These are phyloP conservation scores for Gephyroberyx darwinii DNA, from an alignment of 2,797 vertebrate species.

Conservation along the genomic window DNA sequence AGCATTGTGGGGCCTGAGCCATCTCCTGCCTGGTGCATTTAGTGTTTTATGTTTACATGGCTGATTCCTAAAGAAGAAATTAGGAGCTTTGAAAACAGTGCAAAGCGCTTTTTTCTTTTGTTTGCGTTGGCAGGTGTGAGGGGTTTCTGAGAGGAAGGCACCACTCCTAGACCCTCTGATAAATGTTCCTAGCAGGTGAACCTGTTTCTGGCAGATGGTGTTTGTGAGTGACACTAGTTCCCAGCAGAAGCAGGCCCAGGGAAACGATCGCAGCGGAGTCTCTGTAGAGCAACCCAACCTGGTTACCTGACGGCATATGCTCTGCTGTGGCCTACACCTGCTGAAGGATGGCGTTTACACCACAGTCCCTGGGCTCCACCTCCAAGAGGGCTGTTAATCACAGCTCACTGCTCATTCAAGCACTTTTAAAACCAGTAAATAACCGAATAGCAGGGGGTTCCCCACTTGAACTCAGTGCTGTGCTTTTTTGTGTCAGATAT, in stretches of 20 bases:
- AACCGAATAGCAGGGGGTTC: slow-evolving; percentile 49
- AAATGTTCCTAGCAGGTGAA: slow-evolving; percentile 77
- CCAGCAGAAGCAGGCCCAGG: slow-evolving; percentile 84
- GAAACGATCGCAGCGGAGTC: slow-evolving; percentile 80
- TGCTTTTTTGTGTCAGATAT: slow-evolving; percentile 34
- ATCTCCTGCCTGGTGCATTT: slow-evolving; percentile 55
- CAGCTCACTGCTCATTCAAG: slow-evolving; percentile 73
- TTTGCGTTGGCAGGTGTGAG: slow-evolving; percentile 65
- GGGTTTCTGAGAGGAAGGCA: slow-evolving; percentile 40
- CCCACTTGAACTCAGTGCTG: slow-evolving; percentile 19
- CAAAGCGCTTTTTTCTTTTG: slow-evolving; percentile 36
- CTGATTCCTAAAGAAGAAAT: slow-evolving; percentile 58
- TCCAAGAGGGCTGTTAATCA: slow-evolving; percentile 72
- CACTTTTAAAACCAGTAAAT: slow-evolving; percentile 72
- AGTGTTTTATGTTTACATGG: slow-evolving; percentile 68
- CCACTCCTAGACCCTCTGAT: slow-evolving; percentile 69
- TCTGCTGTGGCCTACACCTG: slow-evolving; percentile 86
- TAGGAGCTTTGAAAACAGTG: slow-evolving; percentile 40
- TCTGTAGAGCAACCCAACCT: slow-evolving; percentile 79
- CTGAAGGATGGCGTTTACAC: slow-evolving; percentile 81
- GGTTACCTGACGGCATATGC: slow-evolving; percentile 83
- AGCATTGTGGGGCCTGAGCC: slow-evolving; percentile 65
- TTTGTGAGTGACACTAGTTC: slow-evolving; percentile 83
- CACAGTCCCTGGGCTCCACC: slow-evolving; percentile 76
- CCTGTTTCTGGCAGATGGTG: slow-evolving; percentile 88